A percentile compares a stretch with the other conserved stretches of the same genome.
These are phyloP conservation scores for Trichechus manatus DNA, from an alignment of 2,113 vertebrate species.

Conservation along the genomic window DNA sequence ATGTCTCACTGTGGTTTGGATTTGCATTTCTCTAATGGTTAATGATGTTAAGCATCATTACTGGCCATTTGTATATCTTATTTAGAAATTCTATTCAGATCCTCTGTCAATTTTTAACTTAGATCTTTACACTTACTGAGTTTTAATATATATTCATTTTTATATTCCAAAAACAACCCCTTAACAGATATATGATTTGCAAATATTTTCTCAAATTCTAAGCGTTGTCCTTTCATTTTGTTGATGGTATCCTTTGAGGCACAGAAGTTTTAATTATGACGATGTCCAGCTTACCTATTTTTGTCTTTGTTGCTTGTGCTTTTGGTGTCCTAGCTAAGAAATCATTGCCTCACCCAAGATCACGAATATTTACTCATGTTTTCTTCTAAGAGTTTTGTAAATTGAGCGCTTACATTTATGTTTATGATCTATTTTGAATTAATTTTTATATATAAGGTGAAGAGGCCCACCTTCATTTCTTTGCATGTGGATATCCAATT, in stretches of 20 bases:
- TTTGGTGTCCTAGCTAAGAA: too few relatives aligned
- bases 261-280: constrained; percentile 23
- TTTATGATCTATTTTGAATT: too few relatives aligned
- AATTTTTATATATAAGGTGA: neutral
- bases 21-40: neutral
- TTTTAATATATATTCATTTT: neutral
- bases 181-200: neutral
- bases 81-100: constrained; percentile 3
- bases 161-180: neutral
- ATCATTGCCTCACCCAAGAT: too few relatives aligned
- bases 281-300: neutral
- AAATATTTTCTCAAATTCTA: constrained; percentile 44
- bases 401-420: too few relatives aligned
- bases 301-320: too few relatives aligned
- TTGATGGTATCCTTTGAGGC: neutral
- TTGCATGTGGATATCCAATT: neutral
- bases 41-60: constrained; percentile 8
- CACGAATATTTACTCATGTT: too few relatives aligned
- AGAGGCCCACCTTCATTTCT: neutral
- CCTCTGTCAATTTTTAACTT: neutral
- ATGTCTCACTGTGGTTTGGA: neutral
- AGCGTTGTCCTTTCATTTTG: neutral
- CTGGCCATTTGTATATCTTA: constrained; percentile 1
- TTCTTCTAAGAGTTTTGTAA: too few relatives aligned
- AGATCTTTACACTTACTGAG: neutral